phyloP scores from a whole-genome alignment of 2,888 invertebrate species.

The Tetropium fuscum region DNA sequence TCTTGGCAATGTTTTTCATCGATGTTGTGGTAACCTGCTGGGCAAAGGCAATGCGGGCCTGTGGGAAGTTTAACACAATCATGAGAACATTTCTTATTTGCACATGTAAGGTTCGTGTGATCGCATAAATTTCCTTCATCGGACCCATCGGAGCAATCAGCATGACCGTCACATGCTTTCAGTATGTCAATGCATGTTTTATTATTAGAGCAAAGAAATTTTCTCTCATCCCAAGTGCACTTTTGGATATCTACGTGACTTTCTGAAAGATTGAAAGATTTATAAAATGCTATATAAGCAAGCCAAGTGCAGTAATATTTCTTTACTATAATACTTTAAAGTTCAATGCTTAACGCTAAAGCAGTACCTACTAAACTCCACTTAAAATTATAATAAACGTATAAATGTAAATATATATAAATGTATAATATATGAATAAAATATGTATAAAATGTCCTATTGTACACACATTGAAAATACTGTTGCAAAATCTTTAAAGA shows the following conservation, averaged over 20 bases:
- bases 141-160: constrained; percentile 72
- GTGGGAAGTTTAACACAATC: constrained; percentile 65
- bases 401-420: too few relatives aligned
- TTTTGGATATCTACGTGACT: constrained; percentile 57
- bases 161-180: constrained; percentile 69
- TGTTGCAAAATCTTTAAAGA: too few relatives aligned
- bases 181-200: constrained; percentile 68
- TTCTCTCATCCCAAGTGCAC: constrained; percentile 67
- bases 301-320: too few relatives aligned
- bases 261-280: constrained; percentile 56
- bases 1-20: constrained; percentile 69
- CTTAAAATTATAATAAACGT: too few relatives aligned
- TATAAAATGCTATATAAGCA: too few relatives aligned
- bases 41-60: constrained; percentile 73
- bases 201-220: constrained; percentile 70
- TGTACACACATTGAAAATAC: too few relatives aligned
- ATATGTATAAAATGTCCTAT: too few relatives aligned
- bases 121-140: constrained; percentile 70
- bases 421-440: too few relatives aligned
- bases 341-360: too few relatives aligned
- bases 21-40: constrained; percentile 61
- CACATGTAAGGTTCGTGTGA: constrained; percentile 45
- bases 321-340: too few relatives aligned
- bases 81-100: constrained; percentile 64
- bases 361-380: too few relatives aligned